Evolutionary conservation across 2,113 vertebrate genomes (phyloP).

Genomic region (Raja brachyura): DNA sequence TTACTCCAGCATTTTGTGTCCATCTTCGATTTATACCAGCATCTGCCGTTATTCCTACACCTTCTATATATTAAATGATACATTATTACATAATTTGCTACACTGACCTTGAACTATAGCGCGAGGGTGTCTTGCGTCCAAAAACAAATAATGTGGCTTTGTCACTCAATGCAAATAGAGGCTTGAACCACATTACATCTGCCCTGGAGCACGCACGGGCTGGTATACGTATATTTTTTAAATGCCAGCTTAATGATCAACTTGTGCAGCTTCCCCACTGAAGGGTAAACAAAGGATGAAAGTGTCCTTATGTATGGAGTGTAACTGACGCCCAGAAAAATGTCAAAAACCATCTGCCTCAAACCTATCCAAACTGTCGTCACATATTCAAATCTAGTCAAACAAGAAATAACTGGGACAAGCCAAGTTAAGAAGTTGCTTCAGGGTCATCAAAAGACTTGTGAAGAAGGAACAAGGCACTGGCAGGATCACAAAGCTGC

Average conservation of each 20-base stretch:
- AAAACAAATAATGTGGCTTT: slow-evolving; percentile 60
- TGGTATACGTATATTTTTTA: slow-evolving; percentile 61
- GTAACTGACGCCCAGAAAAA: slow-evolving; percentile 82
- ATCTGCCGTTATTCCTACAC: no score
- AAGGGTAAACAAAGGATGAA: slow-evolving; percentile 81
- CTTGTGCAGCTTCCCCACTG: slow-evolving; percentile 63
- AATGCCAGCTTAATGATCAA: slow-evolving; percentile 78
- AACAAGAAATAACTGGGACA: slow-evolving; percentile 74
- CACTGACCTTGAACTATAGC: slow-evolving; percentile 58
- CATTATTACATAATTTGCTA: no score
- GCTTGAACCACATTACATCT: slow-evolving; percentile 64
- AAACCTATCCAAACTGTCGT: slow-evolving; percentile 82
- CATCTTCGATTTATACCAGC: no score
- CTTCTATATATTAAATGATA: no score
- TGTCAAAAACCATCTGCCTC: slow-evolving; percentile 86
- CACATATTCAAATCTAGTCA: slow-evolving; percentile 79
- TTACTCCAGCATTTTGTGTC: no score
- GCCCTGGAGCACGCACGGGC: slow-evolving; percentile 65
- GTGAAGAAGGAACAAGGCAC: slow-evolving; percentile 58
- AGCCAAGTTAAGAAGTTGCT: slow-evolving; percentile 69
- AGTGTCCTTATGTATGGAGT: slow-evolving; percentile 72
- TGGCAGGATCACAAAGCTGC: slow-evolving; percentile 60
- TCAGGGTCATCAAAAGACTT: slow-evolving; percentile 72
- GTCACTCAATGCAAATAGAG: slow-evolving; percentile 63
- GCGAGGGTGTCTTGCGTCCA: slow-evolving; percentile 46